A percentile compares a stretch with the other conserved stretches of the same genome.
Conservation (phyloP, 2,888 invertebrate species). For the Diloba caeruleocephala region DNA sequence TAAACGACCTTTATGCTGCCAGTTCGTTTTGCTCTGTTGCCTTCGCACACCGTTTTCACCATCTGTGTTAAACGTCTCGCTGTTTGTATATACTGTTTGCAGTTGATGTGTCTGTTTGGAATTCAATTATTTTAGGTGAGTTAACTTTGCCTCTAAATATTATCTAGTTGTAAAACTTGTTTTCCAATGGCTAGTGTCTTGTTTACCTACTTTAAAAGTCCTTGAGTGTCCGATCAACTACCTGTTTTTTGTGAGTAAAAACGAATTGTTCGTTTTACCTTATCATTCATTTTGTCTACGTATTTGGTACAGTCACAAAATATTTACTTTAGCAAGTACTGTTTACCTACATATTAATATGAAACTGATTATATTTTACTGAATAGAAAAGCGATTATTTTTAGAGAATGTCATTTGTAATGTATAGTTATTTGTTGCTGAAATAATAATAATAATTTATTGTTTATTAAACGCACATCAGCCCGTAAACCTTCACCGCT, state of each 20-base stretch:
- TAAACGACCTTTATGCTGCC: constrained; percentile 57
- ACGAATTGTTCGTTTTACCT: neutral
- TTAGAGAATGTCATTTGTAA: no score
- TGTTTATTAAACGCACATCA: no score
- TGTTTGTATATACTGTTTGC: constrained; percentile 15
- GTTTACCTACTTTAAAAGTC: constrained; percentile 29
- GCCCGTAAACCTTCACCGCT: no score
- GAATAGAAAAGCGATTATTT: neutral
- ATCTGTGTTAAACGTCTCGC: constrained; percentile 1
- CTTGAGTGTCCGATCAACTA: constrained; percentile 31
- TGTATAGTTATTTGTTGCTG: no score
- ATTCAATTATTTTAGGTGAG: constrained; percentile 31
- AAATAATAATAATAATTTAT: no score
- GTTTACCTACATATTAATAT: constrained; percentile 12
- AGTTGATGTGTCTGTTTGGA: constrained; percentile 19
- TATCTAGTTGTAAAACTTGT: constrained; percentile 1
- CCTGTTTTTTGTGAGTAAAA: constrained; percentile 6
- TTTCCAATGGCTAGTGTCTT: constrained; percentile 29
- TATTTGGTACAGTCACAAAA: constrained; percentile 12
- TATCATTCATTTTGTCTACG: constrained; percentile 8
- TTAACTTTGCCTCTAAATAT: constrained; percentile 1
- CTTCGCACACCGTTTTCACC: constrained; percentile 56
- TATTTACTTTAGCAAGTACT: constrained; percentile 21
- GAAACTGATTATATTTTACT: neutral
- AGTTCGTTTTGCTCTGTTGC: constrained; percentile 74